phyloP scores from a whole-genome alignment of 1,140 invertebrate genomes.

The Neodiprion lecontei region DNA sequence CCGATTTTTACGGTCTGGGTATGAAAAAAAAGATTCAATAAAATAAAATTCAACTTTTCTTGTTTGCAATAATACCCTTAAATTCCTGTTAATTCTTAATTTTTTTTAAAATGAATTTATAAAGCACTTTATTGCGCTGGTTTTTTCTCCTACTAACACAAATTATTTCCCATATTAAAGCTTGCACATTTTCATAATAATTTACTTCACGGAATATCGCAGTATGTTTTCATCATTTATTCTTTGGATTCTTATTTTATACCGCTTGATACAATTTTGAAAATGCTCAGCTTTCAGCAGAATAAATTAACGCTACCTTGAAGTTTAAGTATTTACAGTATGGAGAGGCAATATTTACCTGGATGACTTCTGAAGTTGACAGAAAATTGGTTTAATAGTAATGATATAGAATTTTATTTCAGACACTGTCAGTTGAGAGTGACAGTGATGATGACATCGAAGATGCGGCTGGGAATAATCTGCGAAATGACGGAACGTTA shows the following conservation, averaged over 20 bases:
- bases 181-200: no score
- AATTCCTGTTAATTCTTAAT: no score
- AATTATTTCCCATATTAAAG: no score
- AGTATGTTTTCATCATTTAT: neutral
- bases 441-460: slow-evolving; percentile 62
- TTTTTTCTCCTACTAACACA: no score
- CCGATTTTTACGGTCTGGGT: no score
- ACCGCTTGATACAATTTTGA: neutral
- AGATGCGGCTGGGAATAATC: slow-evolving; percentile 65
- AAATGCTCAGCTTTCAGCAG: neutral
- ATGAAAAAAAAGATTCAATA: no score
- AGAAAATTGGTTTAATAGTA: neutral
- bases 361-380: neutral
- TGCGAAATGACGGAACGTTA: slow-evolving; percentile 90
- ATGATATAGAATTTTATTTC: slow-evolving; percentile 18
- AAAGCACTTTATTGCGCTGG: no score
- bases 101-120: no score
- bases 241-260: neutral
- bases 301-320: neutral
- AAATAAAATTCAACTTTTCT: no score
- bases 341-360: neutral
- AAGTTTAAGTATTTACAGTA: neutral
- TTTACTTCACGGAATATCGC: no score
- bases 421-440: slow-evolving; percentile 57
- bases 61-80: no score